Evolutionary conservation across 2,888 invertebrate species (phyloP), one percentile per base, ranked within the genome.

Genomic region (Cheilosia scutellata): DNA sequence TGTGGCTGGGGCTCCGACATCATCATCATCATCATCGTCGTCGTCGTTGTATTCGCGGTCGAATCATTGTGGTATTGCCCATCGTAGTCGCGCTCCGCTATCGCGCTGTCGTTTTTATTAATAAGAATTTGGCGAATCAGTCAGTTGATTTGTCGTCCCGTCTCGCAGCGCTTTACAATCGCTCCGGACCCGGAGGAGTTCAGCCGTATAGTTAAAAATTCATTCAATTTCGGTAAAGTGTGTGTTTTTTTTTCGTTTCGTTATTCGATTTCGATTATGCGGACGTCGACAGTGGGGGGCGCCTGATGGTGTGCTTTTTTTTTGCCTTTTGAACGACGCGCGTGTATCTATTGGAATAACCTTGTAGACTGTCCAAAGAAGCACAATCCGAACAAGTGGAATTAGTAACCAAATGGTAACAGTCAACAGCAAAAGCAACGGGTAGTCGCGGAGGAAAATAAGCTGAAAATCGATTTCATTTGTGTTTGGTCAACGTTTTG

Each of bases 71-170:
- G 51, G 58, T 49, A 40, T 58, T 66, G 60, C 58, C 16, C 44
- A 42, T 66, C 57, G 63, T 63, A 51, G 62, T 51, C 37, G 51
- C 51, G 51, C 42, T 72, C 71, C 65, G 74, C 40, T 65, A 71
- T 84, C 75, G 80, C 58, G 80, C 58, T 80, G 62, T 80, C 84
- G 79, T 53, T 76, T 80, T 86, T 86, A 86, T 86, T 86, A 86
- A 86, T 72, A 86, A 86, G 53, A 86, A 86, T 86, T 86, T 80
- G 71, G 86, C 86, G 76, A 80, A 80, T 80, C 86, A 86, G 76
- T 86, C 80, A 80, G 80, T 71, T 86, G 80, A 80, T 76, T 76
- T 86, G 86, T 80, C 80, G 86, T 40, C 60, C 70, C 76, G 86
- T 86, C 80, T 80, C 86, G 71, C 72, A 77, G 65, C 70, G 82